Percentiles rank a stretch among this genome's conserved stretches.
phyloP scores from a whole-genome alignment of 1,140 invertebrate species.

The Heliothis virescens region DNA sequence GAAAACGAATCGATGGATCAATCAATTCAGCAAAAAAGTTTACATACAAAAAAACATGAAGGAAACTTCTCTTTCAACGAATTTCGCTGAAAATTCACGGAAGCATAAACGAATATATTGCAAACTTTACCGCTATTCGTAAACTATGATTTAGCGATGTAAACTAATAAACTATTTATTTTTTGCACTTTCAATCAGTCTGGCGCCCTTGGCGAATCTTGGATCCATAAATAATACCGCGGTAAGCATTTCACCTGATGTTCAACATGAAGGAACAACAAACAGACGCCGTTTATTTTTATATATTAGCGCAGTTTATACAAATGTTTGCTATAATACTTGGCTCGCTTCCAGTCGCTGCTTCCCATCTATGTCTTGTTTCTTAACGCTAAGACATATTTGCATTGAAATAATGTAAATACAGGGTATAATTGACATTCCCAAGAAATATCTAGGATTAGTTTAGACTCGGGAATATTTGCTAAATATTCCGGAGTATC shows the following conservation, averaged over 20 bases:
- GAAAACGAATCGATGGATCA: too few relatives aligned
- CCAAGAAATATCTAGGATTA: conserved; percentile 24
- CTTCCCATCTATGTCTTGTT: conserved; percentile 49
- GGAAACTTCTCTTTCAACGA: neutral
- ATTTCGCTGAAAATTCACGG: conserved; percentile 5
- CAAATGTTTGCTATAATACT: conserved; percentile 39
- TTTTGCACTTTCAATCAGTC: conserved; percentile 16
- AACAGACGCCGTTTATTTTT: conserved; percentile 42
- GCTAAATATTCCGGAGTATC: too few relatives aligned
- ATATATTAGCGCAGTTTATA: conserved; percentile 41
- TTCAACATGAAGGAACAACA: neutral
- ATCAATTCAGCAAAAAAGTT: neutral
- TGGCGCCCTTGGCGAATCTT: neutral
- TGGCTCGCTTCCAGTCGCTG: conserved; percentile 31
- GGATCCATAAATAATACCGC: conserved; percentile 11
- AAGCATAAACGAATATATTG: conserved; percentile 1
- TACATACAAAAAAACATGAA: neutral
- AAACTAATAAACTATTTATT: conserved; percentile 18
- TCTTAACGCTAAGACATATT: conserved; percentile 25
- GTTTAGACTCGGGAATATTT: neutral
- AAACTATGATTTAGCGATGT: conserved; percentile 6
- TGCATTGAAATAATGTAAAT: conserved; percentile 14
- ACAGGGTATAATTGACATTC: conserved; percentile 25
- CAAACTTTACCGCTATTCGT: conserved; percentile 1
- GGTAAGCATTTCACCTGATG: conserved; percentile 37